Evolutionary conservation across 1,140 invertebrate genomes (phyloP).

Genomic region (Leptonema lineaticorne): DNA sequence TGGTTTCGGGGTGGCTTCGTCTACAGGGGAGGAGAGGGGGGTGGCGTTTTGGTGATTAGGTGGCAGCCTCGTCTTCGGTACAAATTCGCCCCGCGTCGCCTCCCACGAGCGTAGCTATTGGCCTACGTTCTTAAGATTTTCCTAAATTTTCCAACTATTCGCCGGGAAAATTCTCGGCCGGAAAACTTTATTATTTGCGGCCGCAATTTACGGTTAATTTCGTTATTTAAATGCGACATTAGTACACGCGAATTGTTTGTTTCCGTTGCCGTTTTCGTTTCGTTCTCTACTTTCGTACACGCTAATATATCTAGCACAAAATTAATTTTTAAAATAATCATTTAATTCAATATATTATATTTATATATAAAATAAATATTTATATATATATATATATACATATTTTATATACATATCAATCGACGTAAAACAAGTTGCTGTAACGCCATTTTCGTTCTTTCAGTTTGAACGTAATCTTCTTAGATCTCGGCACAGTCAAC

Average conservation of each 20-base stretch:
- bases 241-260: too few species aligned
- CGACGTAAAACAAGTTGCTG: not conserved
- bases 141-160: constrained; percentile 23
- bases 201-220: too few species aligned
- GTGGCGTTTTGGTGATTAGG: not conserved
- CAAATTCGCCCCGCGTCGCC: constrained; percentile 6
- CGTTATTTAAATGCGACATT: too few species aligned
- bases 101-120: not conserved
- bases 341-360: too few species aligned
- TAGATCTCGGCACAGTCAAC: constrained; percentile 29
- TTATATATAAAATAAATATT: too few species aligned
- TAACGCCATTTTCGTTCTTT: not conserved
- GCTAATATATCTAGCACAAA: too few species aligned
- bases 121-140: constrained; percentile 23
- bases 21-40: not conserved
- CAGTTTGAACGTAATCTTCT: constrained; percentile 36
- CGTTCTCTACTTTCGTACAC: too few species aligned
- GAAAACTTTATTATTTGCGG: not conserved
- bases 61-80: constrained; percentile 11
- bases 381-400: too few species aligned
- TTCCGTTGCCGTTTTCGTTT: too few species aligned
- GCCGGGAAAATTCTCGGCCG: not conserved
- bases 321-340: too few species aligned
- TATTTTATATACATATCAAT: too few species aligned
- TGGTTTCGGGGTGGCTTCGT: not conserved